Conservation (phyloP, 2,888 invertebrate genomes). For the Myathropa florea region DNA sequence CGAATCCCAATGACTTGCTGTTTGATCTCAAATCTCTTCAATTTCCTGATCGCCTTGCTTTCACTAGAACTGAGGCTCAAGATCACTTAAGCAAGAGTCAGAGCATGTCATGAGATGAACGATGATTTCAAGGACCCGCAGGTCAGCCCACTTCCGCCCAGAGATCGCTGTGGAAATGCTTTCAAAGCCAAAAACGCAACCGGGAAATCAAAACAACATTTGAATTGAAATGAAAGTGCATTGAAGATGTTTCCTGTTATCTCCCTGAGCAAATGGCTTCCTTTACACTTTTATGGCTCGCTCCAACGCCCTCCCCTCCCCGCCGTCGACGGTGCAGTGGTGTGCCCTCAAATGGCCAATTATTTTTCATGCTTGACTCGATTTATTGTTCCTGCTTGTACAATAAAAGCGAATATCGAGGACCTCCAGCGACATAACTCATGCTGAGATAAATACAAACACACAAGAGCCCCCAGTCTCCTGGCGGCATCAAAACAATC, state of each 20-base stretch:
- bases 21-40: too few relatives aligned
- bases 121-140: too few relatives aligned
- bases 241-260: background rate
- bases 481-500: background rate
- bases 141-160: too few relatives aligned
- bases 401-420: conserved; percentile 53
- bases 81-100: too few relatives aligned
- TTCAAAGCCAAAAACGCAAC: too few relatives aligned
- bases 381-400: conserved; percentile 67
- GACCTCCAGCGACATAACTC: conserved; percentile 56
- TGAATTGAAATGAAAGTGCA: background rate
- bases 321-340: conserved; percentile 10
- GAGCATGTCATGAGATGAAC: too few relatives aligned
- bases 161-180: too few relatives aligned
- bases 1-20: too few relatives aligned
- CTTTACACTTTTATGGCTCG: conserved; percentile 54
- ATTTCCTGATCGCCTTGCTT: too few relatives aligned
- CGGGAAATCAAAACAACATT: too few relatives aligned
- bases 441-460: conserved; percentile 61
- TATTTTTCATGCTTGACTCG: conserved; percentile 65
- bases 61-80: too few relatives aligned
- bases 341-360: conserved; percentile 59
- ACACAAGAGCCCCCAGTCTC: conserved; percentile 11
- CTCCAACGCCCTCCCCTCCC: conserved; percentile 1
- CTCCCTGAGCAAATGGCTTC: background rate